Conservation (phyloP, 2,888 invertebrate genomes). For the Chesias legatella region DNA sequence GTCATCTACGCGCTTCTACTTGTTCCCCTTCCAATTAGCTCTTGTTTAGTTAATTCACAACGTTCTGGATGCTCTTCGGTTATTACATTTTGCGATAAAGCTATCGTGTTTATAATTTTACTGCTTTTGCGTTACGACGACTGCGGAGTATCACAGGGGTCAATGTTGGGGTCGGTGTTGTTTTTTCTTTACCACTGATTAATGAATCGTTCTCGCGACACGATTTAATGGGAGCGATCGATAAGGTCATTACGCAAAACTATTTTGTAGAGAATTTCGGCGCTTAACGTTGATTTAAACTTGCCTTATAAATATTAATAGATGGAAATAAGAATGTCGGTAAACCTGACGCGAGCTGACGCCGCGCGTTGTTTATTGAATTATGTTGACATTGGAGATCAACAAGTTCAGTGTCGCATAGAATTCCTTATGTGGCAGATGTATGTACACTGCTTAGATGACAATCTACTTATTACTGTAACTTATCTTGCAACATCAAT, state of each 20-base stretch:
- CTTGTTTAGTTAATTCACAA: slow-evolving; percentile 23
- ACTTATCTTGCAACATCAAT: no score
- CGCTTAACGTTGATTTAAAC: slow-evolving; percentile 1
- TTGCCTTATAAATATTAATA: slow-evolving; percentile 20
- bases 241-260: slow-evolving; percentile 4
- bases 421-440: neutral
- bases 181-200: slow-evolving; percentile 17
- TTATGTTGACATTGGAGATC: slow-evolving; percentile 9
- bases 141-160: slow-evolving; percentile 29
- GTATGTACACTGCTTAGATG: neutral
- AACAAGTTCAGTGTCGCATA: slow-evolving; percentile 2
- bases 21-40: slow-evolving; percentile 21
- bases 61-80: slow-evolving; percentile 9
- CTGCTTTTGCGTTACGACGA: slow-evolving; percentile 25
- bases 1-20: slow-evolving; percentile 8
- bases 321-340: slow-evolving; percentile 20
- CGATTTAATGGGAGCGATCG: slow-evolving; percentile 3
- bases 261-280: slow-evolving; percentile 1
- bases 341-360: slow-evolving; percentile 16
- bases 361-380: slow-evolving; percentile 10
- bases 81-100: slow-evolving; percentile 29
- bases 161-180: slow-evolving; percentile 26
- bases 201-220: neutral
- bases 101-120: slow-evolving; percentile 34
- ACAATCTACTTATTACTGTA: no score